Conservation (phyloP, 2,797 vertebrate genomes). For the Taeniopygia guttata region DNA sequence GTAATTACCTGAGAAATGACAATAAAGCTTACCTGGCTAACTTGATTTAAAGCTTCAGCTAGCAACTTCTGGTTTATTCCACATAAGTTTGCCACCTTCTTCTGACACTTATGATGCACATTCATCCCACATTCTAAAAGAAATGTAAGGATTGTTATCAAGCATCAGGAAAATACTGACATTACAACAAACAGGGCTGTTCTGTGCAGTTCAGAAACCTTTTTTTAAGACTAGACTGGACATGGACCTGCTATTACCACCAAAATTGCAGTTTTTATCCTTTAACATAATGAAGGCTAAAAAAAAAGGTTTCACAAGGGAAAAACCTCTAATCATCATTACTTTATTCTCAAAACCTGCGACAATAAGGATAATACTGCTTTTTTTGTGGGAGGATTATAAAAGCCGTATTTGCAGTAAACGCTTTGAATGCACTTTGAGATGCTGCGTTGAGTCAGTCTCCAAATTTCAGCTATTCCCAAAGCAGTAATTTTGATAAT, state of each 20-base stretch:
- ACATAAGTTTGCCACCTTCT: conserved; percentile 95
- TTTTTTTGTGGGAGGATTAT: background rate
- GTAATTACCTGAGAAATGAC: background rate
- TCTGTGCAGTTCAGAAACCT: background rate
- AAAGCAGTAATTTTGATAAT: background rate
- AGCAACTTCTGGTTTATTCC: conserved; percentile 98
- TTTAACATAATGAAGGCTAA: background rate
- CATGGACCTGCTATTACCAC: background rate
- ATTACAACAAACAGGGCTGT: background rate
- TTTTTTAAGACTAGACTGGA: background rate
- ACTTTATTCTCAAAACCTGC: background rate
- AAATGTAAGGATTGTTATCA: background rate
- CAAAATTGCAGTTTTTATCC: background rate
- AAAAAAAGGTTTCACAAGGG: background rate
- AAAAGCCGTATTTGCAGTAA: background rate
- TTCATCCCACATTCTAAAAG: conserved; percentile 91
- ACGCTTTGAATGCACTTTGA: background rate
- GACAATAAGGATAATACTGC: background rate
- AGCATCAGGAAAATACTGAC: background rate
- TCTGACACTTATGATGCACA: conserved; percentile 89
- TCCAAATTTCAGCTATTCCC: background rate
- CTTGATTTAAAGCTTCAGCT: conserved; percentile 91
- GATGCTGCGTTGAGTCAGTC: background rate
- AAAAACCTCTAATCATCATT: background rate
- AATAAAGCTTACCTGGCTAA: conserved; percentile 81